Evolutionary conservation across 2,797 vertebrate genomes (phyloP).

Genomic region (Anas georgica): DNA sequence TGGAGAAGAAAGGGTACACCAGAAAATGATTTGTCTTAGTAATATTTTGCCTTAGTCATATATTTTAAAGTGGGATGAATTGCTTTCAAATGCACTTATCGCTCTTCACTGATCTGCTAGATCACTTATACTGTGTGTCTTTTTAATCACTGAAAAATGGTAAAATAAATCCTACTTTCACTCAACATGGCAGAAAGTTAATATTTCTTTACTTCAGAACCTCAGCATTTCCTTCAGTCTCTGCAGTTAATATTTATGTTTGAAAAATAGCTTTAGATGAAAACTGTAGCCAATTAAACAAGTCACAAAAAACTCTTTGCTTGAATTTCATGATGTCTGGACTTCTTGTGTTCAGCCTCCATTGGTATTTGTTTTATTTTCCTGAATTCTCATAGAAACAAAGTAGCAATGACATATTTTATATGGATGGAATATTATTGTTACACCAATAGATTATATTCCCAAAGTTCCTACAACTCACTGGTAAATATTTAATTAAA

Average conservation of each 20-base stretch:
- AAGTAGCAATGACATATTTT: neutral
- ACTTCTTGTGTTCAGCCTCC: neutral
- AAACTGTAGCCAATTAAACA: neutral
- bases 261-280: neutral
- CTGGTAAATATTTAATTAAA: neutral
- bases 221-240: neutral
- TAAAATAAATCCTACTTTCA: neutral
- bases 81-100: neutral
- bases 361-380: neutral
- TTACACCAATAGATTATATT: neutral
- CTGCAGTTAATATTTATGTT: neutral
- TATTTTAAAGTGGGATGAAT: neutral
- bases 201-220: neutral
- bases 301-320: neutral
- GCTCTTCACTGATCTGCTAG: neutral
- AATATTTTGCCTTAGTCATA: neutral
- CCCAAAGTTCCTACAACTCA: neutral
- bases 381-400: neutral
- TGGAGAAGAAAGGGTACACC: neutral
- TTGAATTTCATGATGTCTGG: neutral
- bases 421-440: neutral
- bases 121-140: neutral
- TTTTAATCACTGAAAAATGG: neutral
- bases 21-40: neutral
- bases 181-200: neutral